phyloP scores from a whole-genome alignment of 2,113 vertebrate species.

The Aegotheles bennettii region DNA sequence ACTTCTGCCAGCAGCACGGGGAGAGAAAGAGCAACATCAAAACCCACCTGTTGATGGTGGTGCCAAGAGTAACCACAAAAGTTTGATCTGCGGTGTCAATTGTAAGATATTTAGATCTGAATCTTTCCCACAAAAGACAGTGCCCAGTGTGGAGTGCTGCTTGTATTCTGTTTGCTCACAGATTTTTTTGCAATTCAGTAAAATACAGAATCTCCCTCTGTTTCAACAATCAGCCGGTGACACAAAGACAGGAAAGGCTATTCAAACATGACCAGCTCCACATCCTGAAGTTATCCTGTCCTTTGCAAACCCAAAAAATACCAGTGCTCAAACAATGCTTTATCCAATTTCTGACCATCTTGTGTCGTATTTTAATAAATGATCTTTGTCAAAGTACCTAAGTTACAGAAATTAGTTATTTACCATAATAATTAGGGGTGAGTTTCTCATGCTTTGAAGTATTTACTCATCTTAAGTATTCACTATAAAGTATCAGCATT shows the following conservation, averaged over 20 bases:
- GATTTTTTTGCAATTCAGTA: background rate
- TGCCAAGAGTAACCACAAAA: background rate
- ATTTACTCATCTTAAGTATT: background rate
- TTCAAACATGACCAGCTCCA: background rate
- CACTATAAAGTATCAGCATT: background rate
- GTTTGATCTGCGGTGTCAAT: background rate
- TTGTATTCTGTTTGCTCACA: background rate
- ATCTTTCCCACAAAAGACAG: background rate
- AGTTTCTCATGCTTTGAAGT: background rate
- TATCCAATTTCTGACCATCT: background rate
- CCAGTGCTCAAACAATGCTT: background rate
- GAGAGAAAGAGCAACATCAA: background rate
- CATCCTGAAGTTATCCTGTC: constrained; percentile 28
- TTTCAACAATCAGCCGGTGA: constrained; percentile 14
- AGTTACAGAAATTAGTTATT: background rate
- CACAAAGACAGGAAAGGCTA: constrained; percentile 56
- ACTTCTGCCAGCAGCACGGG: background rate
- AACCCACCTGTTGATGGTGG: background rate
- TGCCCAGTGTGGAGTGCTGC: background rate
- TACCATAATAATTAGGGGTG: background rate
- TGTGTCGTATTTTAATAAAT: background rate
- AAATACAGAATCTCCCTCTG: background rate
- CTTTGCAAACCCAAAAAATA: background rate
- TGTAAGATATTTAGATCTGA: background rate
- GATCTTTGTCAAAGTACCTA: background rate